phyloP scores from a whole-genome alignment of 2,797 vertebrate species.

The Dallia pectoralis region DNA sequence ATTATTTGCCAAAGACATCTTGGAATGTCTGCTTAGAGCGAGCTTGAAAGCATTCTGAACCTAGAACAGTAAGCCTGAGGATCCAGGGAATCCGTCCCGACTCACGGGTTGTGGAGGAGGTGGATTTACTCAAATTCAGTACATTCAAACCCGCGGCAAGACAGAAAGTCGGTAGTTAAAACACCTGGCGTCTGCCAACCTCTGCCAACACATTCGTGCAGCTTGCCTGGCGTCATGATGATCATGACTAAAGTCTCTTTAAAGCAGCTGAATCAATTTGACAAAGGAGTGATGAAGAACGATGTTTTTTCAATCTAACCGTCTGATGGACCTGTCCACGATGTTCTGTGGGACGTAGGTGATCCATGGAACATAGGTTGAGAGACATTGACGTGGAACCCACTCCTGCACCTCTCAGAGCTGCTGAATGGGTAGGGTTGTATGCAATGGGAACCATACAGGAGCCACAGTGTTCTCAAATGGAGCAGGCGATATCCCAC shows the following conservation, averaged over 20 bases:
- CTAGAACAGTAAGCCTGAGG: slow-evolving; percentile 4
- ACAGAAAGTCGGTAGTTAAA: too few species aligned
- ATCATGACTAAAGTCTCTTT: neutral
- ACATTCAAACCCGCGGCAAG: too few species aligned
- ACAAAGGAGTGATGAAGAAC: neutral
- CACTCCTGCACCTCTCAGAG: slow-evolving; percentile 12
- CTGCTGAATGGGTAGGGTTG: neutral
- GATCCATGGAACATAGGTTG: neutral
- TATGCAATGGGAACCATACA: neutral
- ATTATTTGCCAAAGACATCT: neutral
- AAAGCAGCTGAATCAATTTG: neutral
- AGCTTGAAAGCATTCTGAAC: slow-evolving; percentile 3
- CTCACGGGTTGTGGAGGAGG: too few species aligned
- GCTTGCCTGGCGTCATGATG: too few species aligned
- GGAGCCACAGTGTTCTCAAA: neutral
- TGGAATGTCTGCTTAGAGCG: neutral
- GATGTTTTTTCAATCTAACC: neutral
- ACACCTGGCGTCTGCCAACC: too few species aligned
- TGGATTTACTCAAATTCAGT: too few species aligned
- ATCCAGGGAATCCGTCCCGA: neutral
- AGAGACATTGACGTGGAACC: slow-evolving; percentile 10
- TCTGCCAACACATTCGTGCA: too few species aligned
- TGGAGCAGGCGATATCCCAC: neutral
- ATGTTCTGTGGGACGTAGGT: neutral
- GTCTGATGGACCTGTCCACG: neutral